These are phyloP conservation scores for Pangasius sanitwongsei DNA, from an alignment of 2,797 vertebrate species.

Conservation along the genomic window DNA sequence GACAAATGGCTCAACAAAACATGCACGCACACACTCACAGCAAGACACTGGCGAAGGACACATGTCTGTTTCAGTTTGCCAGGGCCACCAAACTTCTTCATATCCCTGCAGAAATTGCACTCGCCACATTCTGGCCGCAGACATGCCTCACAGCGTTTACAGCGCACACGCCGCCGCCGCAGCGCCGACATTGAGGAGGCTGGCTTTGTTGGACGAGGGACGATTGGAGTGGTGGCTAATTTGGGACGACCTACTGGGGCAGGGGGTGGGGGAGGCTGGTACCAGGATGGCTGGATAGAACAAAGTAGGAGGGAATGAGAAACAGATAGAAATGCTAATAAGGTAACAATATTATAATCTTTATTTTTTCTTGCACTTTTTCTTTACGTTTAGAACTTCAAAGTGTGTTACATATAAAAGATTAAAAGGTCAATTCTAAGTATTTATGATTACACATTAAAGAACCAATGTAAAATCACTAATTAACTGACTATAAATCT, in stretches of 20 bases:
- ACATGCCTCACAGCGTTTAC: conserved; percentile 94
- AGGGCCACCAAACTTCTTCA: conserved; percentile 97
- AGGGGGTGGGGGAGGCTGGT: conserved; percentile 71
- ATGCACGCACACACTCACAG: conserved; percentile 73
- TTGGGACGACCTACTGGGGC: conserved; percentile 72
- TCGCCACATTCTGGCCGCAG: conserved; percentile 93
- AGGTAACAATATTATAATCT: not conserved
- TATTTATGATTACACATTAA: conserved; percentile 2
- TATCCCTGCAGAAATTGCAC: conserved; percentile 97
- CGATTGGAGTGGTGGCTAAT: conserved; percentile 61
- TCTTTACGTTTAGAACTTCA: not conserved
- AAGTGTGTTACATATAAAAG: not conserved
- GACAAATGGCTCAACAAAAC: not conserved
- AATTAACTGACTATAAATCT: not conserved
- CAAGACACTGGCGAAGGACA: conserved; percentile 90
- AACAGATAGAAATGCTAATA: not conserved
- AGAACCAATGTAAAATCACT: not conserved
- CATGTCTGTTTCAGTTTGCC: conserved; percentile 97
- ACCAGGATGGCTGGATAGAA: conserved; percentile 72
- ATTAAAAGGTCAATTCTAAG: not conserved
- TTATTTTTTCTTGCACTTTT: not conserved
- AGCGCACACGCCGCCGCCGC: conserved; percentile 85
- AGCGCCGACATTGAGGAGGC: conserved; percentile 76
- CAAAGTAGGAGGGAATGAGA: not conserved
- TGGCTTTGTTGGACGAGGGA: conserved; percentile 66